phyloP scores from a whole-genome alignment of 2,888 invertebrate species.

The Aleiodes leptofemur region DNA sequence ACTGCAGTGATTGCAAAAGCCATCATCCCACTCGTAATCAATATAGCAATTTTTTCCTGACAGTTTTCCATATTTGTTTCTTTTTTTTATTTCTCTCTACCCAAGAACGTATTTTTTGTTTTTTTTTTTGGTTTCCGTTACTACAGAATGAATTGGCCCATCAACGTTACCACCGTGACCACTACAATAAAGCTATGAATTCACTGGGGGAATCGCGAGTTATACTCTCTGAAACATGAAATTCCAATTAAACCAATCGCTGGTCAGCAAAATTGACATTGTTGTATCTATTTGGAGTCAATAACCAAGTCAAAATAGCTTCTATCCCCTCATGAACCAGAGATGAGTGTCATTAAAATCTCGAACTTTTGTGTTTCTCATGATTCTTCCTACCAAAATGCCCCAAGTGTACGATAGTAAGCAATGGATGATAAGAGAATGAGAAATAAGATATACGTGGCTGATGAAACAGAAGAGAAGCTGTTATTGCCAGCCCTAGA shows the following conservation, averaged over 20 bases:
- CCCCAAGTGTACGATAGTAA: not conserved
- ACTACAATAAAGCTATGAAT: constrained; percentile 37
- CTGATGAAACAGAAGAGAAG: not conserved
- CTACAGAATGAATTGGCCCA: constrained; percentile 28
- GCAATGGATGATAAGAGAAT: constrained; percentile 13
- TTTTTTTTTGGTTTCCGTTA: constrained; percentile 28
- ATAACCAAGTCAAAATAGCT: constrained; percentile 24
- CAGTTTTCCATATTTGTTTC: not conserved
- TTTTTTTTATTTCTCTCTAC: constrained; percentile 10
- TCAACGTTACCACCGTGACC: constrained; percentile 47
- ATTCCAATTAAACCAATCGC: constrained; percentile 59
- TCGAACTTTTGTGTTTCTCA: too few relatives aligned
- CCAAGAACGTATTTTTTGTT: not conserved
- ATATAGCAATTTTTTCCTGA: constrained; percentile 30
- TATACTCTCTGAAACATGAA: constrained; percentile 55
- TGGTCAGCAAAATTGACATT: constrained; percentile 53
- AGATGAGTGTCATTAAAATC: too few relatives aligned
- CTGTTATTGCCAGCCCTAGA: not conserved
- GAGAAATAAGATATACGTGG: constrained; percentile 3
- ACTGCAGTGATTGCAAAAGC: constrained; percentile 34
- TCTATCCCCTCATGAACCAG: not conserved
- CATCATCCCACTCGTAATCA: constrained; percentile 20
- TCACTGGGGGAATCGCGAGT: constrained; percentile 38
- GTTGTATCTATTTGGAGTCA: constrained; percentile 22
- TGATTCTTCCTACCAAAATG: not conserved